Evolutionary conservation across 1,140 invertebrate species (phyloP), one percentile per base, ranked within the genome.

Genomic region (Matsumurasca onukii): DNA sequence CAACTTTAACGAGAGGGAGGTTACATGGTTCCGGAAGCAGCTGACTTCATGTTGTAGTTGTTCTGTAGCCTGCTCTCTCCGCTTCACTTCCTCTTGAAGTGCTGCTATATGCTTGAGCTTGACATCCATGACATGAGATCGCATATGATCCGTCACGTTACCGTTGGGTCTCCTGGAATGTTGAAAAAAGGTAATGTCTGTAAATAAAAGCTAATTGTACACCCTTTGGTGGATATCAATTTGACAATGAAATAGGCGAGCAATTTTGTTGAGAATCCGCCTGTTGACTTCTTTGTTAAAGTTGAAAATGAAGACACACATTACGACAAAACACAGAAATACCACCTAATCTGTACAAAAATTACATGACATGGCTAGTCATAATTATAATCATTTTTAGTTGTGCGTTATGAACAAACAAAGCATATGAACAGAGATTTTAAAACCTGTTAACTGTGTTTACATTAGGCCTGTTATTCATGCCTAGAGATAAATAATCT

Each of bases 121-220:
- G 2, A 59, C 25, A 27, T 25, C 55, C 55, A 59, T 59, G 9
- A 59, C 9, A 59, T 59, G 55, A 3, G 55, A 59, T 12, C 55
- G 55, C 5, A 59, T 25, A 27, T 59, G 24, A 29, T 59, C 55
- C 15, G 25, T 59, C 22, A 59, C 55, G 24, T 29, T 59, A 5
- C 55, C 55, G 25, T 29, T 59, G 15, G 55, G 55, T 59, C 55
- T 59, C 55, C 55, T 59, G 55, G n/a, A 59, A 59, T 5, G 9
- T 15, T n/a, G 3, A 39, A 39, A 39, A n/a, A n/a, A n/a, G n/a
- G n/a, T n/a, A 39, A 5, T 39, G 5, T 9, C 17, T 17, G 34
- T 39, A 9, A 39, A 39, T 17, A 39, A 17, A 39, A 9, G 17
- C 34, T 9, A 39, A 5, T 9, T 39, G 34, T 39, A 39, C 5